Evolutionary conservation across 2,888 invertebrate species (phyloP).

Genomic region (Fragum sueziense): DNA sequence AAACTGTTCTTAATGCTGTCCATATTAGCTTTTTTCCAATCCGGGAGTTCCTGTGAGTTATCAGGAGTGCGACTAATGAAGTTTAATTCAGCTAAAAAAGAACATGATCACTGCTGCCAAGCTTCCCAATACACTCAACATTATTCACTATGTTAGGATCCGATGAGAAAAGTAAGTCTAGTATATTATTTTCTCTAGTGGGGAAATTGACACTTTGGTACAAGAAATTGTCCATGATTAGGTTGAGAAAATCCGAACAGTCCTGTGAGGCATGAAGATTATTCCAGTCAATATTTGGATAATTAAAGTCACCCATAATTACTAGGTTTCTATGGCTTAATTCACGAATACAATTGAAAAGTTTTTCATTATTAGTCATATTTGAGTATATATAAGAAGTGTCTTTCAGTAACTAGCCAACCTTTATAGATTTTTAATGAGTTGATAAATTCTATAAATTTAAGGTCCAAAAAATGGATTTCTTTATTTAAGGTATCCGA

Average conservation of each 20-base stretch:
- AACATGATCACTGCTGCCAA: slow-evolving; percentile 23
- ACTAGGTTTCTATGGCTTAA: slow-evolving; percentile 9
- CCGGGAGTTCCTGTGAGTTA: slow-evolving; percentile 14
- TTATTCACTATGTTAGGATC: slow-evolving; percentile 21
- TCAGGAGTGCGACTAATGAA: not conserved
- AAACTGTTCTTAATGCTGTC: not conserved
- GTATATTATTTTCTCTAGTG: not conserved
- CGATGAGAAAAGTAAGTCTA: slow-evolving; percentile 1
- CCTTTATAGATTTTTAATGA: no score
- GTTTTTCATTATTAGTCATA: no score
- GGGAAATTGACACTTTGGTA: no score
- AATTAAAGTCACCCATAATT: slow-evolving; percentile 21
- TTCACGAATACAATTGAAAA: slow-evolving; percentile 14
- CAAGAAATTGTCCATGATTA: no score
- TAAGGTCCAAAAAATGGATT: no score
- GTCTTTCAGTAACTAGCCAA: no score
- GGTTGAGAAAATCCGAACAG: not conserved
- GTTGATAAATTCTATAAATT: no score
- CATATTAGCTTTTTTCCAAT: slow-evolving; percentile 23
- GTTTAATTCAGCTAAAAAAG: slow-evolving; percentile 3
- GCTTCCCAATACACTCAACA: slow-evolving; percentile 13
- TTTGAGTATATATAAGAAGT: no score
- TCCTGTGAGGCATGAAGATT: no score
- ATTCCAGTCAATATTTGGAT: slow-evolving; percentile 9
- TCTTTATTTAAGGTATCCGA: no score